A percentile compares a stretch with the other conserved stretches of the same genome.
Evolutionary conservation across 2,888 invertebrate genomes (phyloP).

Genomic region (Caenorhabditis sp.): DNA sequence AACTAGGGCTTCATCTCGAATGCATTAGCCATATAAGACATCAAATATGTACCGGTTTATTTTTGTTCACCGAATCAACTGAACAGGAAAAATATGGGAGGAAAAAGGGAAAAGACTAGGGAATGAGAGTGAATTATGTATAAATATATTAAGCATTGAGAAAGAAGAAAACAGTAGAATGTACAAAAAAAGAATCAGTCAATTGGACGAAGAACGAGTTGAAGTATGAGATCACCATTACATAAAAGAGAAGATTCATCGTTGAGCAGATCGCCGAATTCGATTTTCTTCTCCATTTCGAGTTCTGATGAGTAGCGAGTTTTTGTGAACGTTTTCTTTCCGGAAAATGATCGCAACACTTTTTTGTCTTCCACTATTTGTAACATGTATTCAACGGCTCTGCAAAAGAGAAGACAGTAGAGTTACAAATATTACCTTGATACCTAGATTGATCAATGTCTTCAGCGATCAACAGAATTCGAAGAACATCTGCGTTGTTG

Average conservation of each 20-base stretch:
- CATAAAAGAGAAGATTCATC: conserved; percentile 58
- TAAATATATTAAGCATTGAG: neutral
- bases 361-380: conserved; percentile 71
- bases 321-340: conserved; percentile 73
- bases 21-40: too few relatives aligned
- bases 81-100: neutral
- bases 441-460: conserved; percentile 63
- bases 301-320: conserved; percentile 72
- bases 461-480: conserved; percentile 54
- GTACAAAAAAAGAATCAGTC: conserved; percentile 39
- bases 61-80: too few relatives aligned
- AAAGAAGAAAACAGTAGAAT: neutral
- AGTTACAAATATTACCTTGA: too few relatives aligned
- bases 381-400: conserved; percentile 63
- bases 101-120: neutral
- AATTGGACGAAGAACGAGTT: conserved; percentile 58
- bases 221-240: conserved; percentile 57
- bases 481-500: conserved; percentile 43
- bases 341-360: conserved; percentile 71
- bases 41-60: too few relatives aligned
- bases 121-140: neutral
- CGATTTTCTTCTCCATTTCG: conserved; percentile 72
- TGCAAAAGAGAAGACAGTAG: conserved; percentile 21
- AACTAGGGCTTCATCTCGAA: too few relatives aligned
- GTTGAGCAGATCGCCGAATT: conserved; percentile 61